Evolutionary conservation across 2,797 vertebrate genomes (phyloP).

Genomic region (Mastacembelus armatus): DNA sequence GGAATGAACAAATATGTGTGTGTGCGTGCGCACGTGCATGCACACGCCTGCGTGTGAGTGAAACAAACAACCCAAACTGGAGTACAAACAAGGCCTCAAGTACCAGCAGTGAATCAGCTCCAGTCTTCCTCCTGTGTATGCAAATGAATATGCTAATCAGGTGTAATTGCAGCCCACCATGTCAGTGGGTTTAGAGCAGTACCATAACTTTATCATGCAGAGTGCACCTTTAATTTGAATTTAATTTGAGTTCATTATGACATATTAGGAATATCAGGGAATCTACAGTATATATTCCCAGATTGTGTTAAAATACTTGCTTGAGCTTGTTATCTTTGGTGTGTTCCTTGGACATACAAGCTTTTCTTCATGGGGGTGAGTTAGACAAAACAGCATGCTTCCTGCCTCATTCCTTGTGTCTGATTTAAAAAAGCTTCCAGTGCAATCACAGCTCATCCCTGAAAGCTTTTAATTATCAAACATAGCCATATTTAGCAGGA

Average conservation of each 20-base stretch:
- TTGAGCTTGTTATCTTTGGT: neutral
- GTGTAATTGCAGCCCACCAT: conserved; percentile 42
- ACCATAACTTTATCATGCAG: neutral
- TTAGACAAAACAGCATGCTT: conserved; percentile 35
- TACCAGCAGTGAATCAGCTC: conserved; percentile 35
- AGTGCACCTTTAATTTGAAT: too few relatives aligned
- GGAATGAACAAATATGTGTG: too few relatives aligned
- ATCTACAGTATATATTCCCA: too few relatives aligned
- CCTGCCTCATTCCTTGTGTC: conserved; percentile 37
- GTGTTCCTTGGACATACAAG: neutral
- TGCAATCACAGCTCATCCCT: conserved; percentile 50
- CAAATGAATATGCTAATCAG: conserved; percentile 32
- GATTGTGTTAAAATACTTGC: too few relatives aligned
- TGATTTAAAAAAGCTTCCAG: conserved; percentile 58
- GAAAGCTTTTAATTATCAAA: conserved; percentile 54
- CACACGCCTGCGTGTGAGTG: neutral
- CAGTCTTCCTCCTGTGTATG: conserved; percentile 39
- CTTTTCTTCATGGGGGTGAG: conserved; percentile 2
- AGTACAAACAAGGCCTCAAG: conserved; percentile 40
- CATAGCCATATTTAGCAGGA: conserved; percentile 57
- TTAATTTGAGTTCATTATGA: too few relatives aligned
- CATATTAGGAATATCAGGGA: too few relatives aligned
- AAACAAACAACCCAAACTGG: too few relatives aligned
- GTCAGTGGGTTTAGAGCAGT: neutral
- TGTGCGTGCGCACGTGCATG: neutral